Percentiles rank a stretch among this genome's conserved stretches.
These are phyloP conservation scores for Yasuhikotakia modesta DNA, from an alignment of 2,797 vertebrate species.

Conservation along the genomic window DNA sequence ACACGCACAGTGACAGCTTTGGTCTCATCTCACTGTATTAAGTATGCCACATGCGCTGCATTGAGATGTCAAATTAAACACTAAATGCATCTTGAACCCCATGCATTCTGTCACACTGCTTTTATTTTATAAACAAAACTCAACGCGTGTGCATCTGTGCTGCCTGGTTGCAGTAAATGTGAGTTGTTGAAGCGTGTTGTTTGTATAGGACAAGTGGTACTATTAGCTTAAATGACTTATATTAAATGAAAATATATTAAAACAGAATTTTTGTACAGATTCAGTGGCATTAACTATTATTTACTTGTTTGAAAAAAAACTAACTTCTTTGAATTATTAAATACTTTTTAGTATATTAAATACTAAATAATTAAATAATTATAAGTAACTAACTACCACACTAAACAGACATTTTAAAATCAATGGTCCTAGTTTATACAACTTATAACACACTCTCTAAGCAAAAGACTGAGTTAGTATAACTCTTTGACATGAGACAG, in stretches of 20 bases:
- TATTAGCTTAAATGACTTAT: background rate
- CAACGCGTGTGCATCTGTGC: no score
- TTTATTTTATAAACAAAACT: background rate
- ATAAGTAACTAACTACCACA: background rate
- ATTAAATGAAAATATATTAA: background rate
- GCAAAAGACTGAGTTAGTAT: slow-evolving; percentile 13
- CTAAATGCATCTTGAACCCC: background rate
- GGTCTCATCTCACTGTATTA: no score
- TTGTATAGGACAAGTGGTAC: background rate
- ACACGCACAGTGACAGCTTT: no score
- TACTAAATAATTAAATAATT: no score
- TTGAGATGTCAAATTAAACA: no score
- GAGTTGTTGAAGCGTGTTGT: no score
- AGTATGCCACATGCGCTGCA: no score
- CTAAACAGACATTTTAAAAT: background rate
- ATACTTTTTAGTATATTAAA: no score
- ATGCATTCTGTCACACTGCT: background rate
- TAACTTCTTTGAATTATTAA: no score
- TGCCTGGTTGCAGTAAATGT: no score
- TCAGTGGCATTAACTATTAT: background rate
- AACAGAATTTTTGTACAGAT: background rate
- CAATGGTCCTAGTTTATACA: background rate
- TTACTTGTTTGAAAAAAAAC: background rate
- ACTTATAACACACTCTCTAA: background rate
- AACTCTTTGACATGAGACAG: slow-evolving; percentile 34